A percentile compares a stretch with the other conserved stretches of the same genome.
Conservation (phyloP, 2,797 vertebrate genomes). For the Astyanax mexicanus region DNA sequence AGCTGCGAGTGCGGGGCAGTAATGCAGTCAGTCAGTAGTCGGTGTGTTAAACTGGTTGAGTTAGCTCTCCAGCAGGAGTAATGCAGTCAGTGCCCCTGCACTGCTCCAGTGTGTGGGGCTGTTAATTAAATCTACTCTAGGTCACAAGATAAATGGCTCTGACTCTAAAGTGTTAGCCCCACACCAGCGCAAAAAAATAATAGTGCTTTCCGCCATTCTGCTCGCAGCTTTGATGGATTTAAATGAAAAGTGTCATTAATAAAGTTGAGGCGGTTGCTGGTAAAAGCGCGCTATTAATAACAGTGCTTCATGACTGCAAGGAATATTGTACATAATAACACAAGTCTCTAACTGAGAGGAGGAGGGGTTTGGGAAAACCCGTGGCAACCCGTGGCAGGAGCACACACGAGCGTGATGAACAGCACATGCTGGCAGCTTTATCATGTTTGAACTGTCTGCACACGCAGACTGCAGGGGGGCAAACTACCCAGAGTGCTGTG, state of each 20-base stretch:
- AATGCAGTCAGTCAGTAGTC: neutral
- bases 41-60: constrained; percentile 65
- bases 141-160: constrained; percentile 64
- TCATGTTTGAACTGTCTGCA: constrained; percentile 41
- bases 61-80: constrained; percentile 38
- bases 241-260: constrained; percentile 67
- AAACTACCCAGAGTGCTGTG: neutral
- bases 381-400: constrained; percentile 36
- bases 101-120: constrained; percentile 55
- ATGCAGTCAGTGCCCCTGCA: constrained; percentile 45
- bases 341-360: constrained; percentile 44
- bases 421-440: constrained; percentile 40
- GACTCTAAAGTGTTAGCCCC: constrained; percentile 60
- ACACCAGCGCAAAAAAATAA: constrained; percentile 56
- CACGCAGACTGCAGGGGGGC: constrained; percentile 1
- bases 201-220: constrained; percentile 59
- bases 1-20: neutral
- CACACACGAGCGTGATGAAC: constrained; percentile 42
- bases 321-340: constrained; percentile 62
- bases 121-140: constrained; percentile 69
- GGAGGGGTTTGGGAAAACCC: constrained; percentile 46
- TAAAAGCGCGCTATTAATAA: constrained; percentile 64
- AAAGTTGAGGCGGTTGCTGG: constrained; percentile 64
- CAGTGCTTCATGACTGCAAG: constrained; percentile 61
- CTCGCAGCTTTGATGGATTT: constrained; percentile 64